Base-by-base conservation (phyloP, 2,888 invertebrate genomes). In the Apamea crenata region DNA sequence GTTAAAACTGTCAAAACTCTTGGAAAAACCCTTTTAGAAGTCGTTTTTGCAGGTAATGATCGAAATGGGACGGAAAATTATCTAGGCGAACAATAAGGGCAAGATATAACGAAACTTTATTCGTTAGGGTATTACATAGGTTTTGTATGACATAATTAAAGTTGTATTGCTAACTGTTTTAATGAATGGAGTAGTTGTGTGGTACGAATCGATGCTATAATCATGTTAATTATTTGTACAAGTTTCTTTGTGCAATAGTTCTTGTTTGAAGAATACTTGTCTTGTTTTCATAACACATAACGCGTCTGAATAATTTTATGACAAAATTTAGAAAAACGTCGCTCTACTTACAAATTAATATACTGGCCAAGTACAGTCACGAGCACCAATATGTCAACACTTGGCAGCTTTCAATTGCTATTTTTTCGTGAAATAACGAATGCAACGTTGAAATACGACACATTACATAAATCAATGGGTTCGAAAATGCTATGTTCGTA, bases 31-130 rank as follows among this genome's bases (percentile, higher is more conserved):
- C 68, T 32, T 63, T 44, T 72, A 56, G 73, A 66, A 74, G 80
- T 77, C 18, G 67, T 69, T 66, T 68, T 80, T 71, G 63, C 68
- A 66, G 75, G 77, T 86, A 78, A 85, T 81, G 68, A 79, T 84
- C 67, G 25, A n/a, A 68, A 75, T 67, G 59, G 59, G 32, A 25
- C 10, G 40, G 21, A 79, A 66, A 56, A 75, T 66, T 63, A 40
- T 61, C 50, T 44, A 53, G 14, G 12, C 29, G n/a, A 47, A 29
- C 47, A 36, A 70, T 56, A 61, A 73, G 5, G 61, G 1, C 50
- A 5, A 82, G 18, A 29, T 44, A 47, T 32, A 50, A 61, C 40
- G 10, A 25, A 29, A 8, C 36, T 3, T 29, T 67, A n/a, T 63
- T 63, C 1, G 3, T 56, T 18, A 29, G 4, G 16, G 29, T 6